Conservation (phyloP, 2,113 vertebrate genomes). For the Corynorhinus townsendii region DNA sequence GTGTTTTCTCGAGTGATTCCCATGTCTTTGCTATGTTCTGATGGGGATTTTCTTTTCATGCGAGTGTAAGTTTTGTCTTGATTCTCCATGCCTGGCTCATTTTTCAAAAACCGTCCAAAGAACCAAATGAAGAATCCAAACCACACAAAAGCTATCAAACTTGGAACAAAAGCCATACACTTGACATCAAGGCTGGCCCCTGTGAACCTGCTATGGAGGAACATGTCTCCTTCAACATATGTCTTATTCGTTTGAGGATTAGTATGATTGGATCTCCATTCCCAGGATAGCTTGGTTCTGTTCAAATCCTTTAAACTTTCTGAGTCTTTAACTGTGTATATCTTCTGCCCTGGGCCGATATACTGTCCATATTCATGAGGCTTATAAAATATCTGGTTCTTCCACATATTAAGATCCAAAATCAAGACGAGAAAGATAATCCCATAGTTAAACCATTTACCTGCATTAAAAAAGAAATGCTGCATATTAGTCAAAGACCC, state of each 20-base stretch:
- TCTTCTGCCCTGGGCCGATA: constrained; percentile 95
- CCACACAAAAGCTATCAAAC: constrained; percentile 92
- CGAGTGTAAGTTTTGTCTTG: constrained; percentile 92
- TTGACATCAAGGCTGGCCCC: constrained; percentile 93
- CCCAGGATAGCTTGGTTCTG: constrained; percentile 92
- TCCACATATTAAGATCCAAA: constrained; percentile 99
- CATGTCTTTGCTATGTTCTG: constrained; percentile 90
- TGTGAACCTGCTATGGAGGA: constrained; percentile 93
- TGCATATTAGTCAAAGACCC: constrained; percentile 45
- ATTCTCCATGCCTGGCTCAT: constrained; percentile 92
- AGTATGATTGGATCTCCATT: constrained; percentile 90
- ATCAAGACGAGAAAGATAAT: constrained; percentile 99
- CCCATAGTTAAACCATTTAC: constrained; percentile 99
- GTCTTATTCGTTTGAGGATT: constrained; percentile 89
- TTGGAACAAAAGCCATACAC: constrained; percentile 96
- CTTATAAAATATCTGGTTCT: constrained; percentile 99
- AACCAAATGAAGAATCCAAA: constrained; percentile 97
- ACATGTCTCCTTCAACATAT: constrained; percentile 91
- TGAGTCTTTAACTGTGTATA: constrained; percentile 94
- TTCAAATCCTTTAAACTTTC: constrained; percentile 93
- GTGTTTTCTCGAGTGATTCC: constrained; percentile 91
- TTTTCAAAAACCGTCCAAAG: constrained; percentile 95
- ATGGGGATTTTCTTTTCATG: constrained; percentile 95
- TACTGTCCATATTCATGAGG: constrained; percentile 98
- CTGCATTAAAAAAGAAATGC: constrained; percentile 82